phyloP scores from a whole-genome alignment of 2,113 vertebrate genomes.

The Parotia lawesii region DNA sequence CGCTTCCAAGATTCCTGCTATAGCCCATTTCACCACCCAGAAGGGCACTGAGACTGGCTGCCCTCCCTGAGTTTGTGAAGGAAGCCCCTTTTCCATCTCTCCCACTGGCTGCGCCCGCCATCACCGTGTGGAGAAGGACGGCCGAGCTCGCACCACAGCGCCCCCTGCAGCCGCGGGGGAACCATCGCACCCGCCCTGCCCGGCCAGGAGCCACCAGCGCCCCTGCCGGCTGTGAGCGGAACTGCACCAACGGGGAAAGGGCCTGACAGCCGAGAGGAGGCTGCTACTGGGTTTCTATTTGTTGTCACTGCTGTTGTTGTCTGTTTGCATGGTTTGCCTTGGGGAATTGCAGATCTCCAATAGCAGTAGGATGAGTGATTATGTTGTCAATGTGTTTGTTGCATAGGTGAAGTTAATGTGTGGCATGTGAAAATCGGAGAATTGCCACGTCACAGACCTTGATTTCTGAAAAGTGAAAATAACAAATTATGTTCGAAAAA shows the following conservation, averaged over 20 bases:
- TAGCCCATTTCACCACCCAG: rapidly evolving
- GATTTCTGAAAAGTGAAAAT: background rate
- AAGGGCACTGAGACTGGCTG: background rate
- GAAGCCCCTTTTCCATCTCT: rapidly evolving
- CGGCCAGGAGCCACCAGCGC: background rate
- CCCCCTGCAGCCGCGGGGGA: background rate
- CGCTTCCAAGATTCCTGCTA: background rate
- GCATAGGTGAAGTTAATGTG: background rate
- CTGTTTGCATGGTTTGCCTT: background rate
- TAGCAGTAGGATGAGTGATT: background rate
- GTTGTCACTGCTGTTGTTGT: rapidly evolving
- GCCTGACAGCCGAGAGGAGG: rapidly evolving
- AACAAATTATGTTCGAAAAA: background rate
- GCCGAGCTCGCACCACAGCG: rapidly evolving
- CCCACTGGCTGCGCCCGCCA: rapidly evolving
- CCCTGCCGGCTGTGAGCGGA: rapidly evolving
- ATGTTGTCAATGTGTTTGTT: background rate
- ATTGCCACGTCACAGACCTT: background rate
- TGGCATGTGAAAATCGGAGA: background rate
- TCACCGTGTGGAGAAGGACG: background rate
- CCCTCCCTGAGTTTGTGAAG: rapidly evolving
- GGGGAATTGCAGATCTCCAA: background rate
- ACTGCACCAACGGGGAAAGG: rapidly evolving
- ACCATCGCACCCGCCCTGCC: rapidly evolving
- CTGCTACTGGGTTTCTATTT: rapidly evolving